These are phyloP conservation scores for Emydoidea blandingii DNA, from an alignment of 2,797 vertebrate species.

Conservation along the genomic window DNA sequence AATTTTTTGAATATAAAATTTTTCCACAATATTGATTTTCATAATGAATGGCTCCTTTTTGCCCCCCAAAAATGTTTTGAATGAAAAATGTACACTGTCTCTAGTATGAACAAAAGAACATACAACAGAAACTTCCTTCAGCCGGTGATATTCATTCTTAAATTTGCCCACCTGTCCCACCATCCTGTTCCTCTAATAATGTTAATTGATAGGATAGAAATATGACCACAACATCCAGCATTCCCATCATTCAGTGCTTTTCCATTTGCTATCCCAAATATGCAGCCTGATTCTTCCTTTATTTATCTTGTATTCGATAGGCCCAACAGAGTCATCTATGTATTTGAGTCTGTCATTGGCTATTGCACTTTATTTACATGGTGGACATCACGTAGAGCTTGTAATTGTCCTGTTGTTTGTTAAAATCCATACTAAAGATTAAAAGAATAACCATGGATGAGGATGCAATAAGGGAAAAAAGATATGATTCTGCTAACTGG, in stretches of 20 bases:
- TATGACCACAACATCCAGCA: not conserved
- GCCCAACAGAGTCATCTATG: rapidly evolving
- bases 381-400: not conserved
- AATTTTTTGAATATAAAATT: not conserved
- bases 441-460: no score
- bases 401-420: not conserved
- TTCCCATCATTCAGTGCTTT: not conserved
- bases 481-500: no score
- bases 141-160: not conserved
- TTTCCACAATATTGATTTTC: not conserved
- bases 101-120: not conserved
- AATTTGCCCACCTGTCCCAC: not conserved
- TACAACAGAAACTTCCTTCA: not conserved
- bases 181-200: not conserved
- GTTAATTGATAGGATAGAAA: slow-evolving; percentile 8
- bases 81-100: rapidly evolving
- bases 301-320: not conserved
- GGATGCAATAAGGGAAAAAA: no score
- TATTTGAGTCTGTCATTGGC: not conserved
- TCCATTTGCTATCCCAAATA: not conserved
- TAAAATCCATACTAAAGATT: no score
- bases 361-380: not conserved
- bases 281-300: not conserved
- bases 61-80: rapidly evolving
- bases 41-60: not conserved